Evolutionary conservation across 2,888 invertebrate genomes (phyloP).

Genomic region (Sarcophaga rosellei): DNA sequence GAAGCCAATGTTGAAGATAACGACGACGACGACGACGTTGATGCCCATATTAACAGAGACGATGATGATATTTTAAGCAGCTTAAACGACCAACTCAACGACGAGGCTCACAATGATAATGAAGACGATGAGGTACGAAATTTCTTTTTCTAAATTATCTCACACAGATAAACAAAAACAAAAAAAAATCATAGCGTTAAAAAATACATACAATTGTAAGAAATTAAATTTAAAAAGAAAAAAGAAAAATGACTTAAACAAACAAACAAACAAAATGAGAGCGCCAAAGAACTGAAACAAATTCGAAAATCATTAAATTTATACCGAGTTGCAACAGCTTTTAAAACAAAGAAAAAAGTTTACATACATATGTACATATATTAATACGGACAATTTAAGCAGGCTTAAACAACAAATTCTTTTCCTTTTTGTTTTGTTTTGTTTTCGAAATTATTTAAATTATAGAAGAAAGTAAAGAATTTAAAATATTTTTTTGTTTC

Average conservation of each 20-base stretch:
- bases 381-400: too few relatives aligned
- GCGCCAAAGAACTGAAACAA: slow-evolving; percentile 52
- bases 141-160: slow-evolving; percentile 75
- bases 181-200: not conserved
- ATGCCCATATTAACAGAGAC: slow-evolving; percentile 52
- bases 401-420: too few relatives aligned
- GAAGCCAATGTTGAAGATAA: slow-evolving; percentile 42
- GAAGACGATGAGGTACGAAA: slow-evolving; percentile 75
- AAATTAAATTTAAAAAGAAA: too few relatives aligned
- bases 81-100: slow-evolving; percentile 59
- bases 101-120: slow-evolving; percentile 70
- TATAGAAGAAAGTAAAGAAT: too few relatives aligned
- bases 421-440: too few relatives aligned
- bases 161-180: not conserved
- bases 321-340: slow-evolving; percentile 8
- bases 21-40: slow-evolving; percentile 47
- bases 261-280: slow-evolving; percentile 25
- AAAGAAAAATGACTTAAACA: not conserved
- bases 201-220: not conserved
- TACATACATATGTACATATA: not conserved
- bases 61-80: slow-evolving; percentile 57
- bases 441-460: too few relatives aligned
- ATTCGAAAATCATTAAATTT: not conserved
- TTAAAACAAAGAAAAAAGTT: not conserved
- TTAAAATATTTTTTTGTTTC: too few relatives aligned